A percentile compares a stretch with the other conserved stretches of the same genome.
Conservation (phyloP, 2,797 vertebrate genomes). For the Sebastiscus tertius region DNA sequence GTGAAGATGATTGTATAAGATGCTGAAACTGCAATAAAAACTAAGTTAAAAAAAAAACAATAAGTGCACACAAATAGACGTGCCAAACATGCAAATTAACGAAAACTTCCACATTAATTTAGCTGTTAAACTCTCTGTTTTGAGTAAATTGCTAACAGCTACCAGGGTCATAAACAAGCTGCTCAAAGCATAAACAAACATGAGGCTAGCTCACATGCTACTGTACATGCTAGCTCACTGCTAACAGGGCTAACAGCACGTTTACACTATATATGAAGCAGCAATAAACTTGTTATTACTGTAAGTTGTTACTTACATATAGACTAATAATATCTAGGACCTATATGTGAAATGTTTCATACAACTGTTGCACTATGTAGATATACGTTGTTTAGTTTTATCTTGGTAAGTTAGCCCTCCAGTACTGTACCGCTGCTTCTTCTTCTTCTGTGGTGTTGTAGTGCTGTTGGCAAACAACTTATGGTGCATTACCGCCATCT, state of each 20-base stretch:
- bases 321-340: rapidly evolving
- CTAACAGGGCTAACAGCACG: background rate
- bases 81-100: background rate
- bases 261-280: background rate
- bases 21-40: too few relatives aligned
- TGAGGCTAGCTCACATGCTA: conserved; percentile 5
- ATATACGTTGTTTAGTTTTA: background rate
- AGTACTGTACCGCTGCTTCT: background rate
- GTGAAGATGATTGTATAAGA: too few relatives aligned
- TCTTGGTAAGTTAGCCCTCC: background rate
- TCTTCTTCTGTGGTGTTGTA: too few relatives aligned
- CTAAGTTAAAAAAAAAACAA: background rate
- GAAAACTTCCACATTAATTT: rapidly evolving
- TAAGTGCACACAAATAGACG: background rate
- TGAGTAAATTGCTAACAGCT: background rate
- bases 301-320: background rate
- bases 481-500: too few relatives aligned
- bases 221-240: background rate
- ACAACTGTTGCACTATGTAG: background rate
- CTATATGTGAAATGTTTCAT: background rate
- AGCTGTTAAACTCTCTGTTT: background rate
- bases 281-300: rapidly evolving
- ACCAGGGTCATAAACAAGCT: too few relatives aligned
- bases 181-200: conserved; percentile 20
- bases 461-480: too few relatives aligned